Conservation (phyloP, 1,140 invertebrate species). For the Arctopsyche grandis region DNA sequence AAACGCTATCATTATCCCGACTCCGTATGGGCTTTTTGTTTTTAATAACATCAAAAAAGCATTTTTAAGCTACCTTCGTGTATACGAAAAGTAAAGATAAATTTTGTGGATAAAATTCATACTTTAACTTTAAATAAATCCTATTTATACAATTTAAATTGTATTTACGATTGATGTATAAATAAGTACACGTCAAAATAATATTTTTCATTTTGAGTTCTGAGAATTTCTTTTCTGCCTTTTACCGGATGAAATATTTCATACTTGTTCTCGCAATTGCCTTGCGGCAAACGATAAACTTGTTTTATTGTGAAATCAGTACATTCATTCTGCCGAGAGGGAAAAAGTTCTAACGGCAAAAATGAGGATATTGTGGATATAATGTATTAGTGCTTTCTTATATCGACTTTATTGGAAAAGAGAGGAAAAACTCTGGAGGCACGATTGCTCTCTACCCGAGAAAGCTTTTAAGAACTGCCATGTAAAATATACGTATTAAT, state of each 20-base stretch:
- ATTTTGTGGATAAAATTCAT: no score
- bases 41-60: no score
- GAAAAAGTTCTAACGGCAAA: conserved; percentile 26
- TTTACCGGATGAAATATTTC: conserved; percentile 23
- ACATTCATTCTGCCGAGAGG: conserved; percentile 29
- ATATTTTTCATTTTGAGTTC: conserved; percentile 20
- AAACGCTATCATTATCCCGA: no score
- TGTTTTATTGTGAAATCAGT: conserved; percentile 31
- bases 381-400: conserved; percentile 25
- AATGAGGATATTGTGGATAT: conserved; percentile 32
- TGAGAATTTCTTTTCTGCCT: neutral
- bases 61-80: no score
- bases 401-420: conserved; percentile 29
- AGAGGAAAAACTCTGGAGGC: conserved; percentile 13
- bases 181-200: no score
- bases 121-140: no score
- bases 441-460: conserved; percentile 19
- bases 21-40: no score
- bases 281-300: conserved; percentile 26
- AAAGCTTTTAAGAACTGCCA: conserved; percentile 23
- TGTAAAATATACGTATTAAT: conserved; percentile 7
- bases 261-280: conserved; percentile 28
- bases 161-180: no score
- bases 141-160: no score
- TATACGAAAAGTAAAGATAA: no score